Evolutionary conservation across 2,888 invertebrate species (phyloP).

Genomic region (Ceraclea dissimilis): DNA sequence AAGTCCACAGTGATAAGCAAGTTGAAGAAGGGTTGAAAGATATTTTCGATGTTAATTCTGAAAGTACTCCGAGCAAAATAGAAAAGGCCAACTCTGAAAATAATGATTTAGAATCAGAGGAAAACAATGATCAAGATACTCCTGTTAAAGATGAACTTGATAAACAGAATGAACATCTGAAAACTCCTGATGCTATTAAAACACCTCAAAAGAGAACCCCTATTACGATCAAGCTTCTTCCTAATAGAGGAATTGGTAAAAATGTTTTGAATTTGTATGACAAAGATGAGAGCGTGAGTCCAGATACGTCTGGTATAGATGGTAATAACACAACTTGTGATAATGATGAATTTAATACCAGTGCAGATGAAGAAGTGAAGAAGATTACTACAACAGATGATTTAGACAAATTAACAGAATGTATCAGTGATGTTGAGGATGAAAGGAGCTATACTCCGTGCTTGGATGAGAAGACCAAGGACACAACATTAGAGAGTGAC

Average conservation of each 20-base stretch:
- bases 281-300: slow-evolving; percentile 22
- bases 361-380: slow-evolving; percentile 25
- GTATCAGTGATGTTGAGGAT: slow-evolving; percentile 55
- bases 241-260: slow-evolving; percentile 46
- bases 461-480: slow-evolving; percentile 50
- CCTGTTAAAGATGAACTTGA: slow-evolving; percentile 20
- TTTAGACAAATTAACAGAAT: slow-evolving; percentile 50
- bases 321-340: slow-evolving; percentile 11
- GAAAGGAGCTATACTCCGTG: slow-evolving; percentile 68
- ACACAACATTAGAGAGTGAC: slow-evolving; percentile 36
- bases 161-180: slow-evolving; percentile 1
- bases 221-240: slow-evolving; percentile 41
- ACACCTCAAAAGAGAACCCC: slow-evolving; percentile 39
- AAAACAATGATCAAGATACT: neutral
- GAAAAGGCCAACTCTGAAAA: neutral
- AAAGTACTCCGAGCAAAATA: neutral
- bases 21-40: neutral
- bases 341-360: slow-evolving; percentile 26
- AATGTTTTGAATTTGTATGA: slow-evolving; percentile 28
- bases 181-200: slow-evolving; percentile 24
- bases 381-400: slow-evolving; percentile 23
- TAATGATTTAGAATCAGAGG: neutral
- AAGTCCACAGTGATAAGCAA: neutral
- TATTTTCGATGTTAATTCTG: neutral
- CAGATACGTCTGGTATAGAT: slow-evolving; percentile 28